Evolutionary conservation across 2,888 invertebrate genomes (phyloP).

Genomic region (Notodromas monacha): DNA sequence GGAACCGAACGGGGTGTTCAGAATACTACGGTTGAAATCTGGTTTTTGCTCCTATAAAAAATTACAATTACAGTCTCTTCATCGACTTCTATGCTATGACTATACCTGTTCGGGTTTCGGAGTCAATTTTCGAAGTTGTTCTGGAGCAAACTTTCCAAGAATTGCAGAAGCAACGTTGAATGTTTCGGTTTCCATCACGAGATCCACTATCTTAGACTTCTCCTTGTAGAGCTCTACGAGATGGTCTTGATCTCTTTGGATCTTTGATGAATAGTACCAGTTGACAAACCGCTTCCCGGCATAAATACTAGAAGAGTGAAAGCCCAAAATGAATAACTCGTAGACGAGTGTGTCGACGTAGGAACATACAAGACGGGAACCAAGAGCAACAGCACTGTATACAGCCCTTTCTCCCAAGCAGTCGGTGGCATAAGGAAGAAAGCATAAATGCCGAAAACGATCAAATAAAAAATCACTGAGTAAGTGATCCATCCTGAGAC

Average conservation of each 20-base stretch:
- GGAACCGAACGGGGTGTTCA: no score
- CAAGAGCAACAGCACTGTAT: constrained; percentile 39
- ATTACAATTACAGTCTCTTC: no score
- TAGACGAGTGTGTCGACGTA: neutral
- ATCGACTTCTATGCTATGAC: no score
- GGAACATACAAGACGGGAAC: constrained; percentile 47
- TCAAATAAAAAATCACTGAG: constrained; percentile 22
- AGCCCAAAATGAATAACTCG: constrained; percentile 2
- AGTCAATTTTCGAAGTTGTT: constrained; percentile 17
- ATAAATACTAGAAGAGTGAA: constrained; percentile 27
- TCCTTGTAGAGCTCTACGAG: constrained; percentile 35
- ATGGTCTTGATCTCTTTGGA: constrained; percentile 24
- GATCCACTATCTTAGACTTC: constrained; percentile 59
- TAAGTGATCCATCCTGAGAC: constrained; percentile 37
- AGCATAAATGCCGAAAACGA: constrained; percentile 37
- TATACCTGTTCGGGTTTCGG: no score
- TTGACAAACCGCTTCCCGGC: constrained; percentile 40
- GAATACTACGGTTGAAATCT: no score
- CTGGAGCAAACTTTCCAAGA: constrained; percentile 47
- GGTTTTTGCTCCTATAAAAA: no score
- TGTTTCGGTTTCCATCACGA: constrained; percentile 88
- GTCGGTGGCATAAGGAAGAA: constrained; percentile 44
- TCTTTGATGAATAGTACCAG: constrained; percentile 56
- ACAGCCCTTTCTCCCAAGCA: constrained; percentile 34
- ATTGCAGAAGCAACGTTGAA: constrained; percentile 77